Evolutionary conservation across 2,797 vertebrate genomes (phyloP), one percentile per base, ranked within the genome.

Genomic region (Chromobotia macracanthus): DNA sequence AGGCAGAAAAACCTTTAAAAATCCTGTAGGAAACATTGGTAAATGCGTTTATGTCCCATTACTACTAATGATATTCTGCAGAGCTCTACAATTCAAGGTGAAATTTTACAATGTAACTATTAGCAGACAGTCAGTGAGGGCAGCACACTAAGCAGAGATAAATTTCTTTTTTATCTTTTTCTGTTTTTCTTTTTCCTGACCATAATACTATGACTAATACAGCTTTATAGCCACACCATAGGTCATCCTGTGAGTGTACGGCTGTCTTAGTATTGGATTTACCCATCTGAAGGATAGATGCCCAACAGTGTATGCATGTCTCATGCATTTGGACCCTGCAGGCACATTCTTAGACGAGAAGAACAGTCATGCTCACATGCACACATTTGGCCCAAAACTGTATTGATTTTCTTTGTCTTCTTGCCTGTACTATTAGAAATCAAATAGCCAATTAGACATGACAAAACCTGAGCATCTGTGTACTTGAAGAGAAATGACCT

Each of bases 361-460:
- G 50, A 55, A 6, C 35, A 3, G 46, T 5, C 55, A 13, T 18
- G 13, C 66, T 11, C 19, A 16, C 68, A 19, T 46, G 10, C 31
- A 64, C 70, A 44, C 21, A 72, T 38, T 64, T 65, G 38, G 18
- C 48, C 78, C 11, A 28, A 66, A 68, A 51, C 64, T 21, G 51
- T 41, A 75, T 71, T 48, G 46, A 70, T 71, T 81, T 21, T 16
- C 21, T 51, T 69, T 61, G 55, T 69, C 18, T 0, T 67, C 50
- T 73, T 77, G 53, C 60, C 64, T 69, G 16, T 71, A 64, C 16
- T 64, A 53, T 6, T 11, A 41, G 21, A 48, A 71, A 61, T 70
- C 67, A 71, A 50, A 71, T 10, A 64, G 16, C 56, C 58, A 78
- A 64, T 71, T 77, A 50, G n/a, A 50, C 41, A 23, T 61, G 23